Evolutionary conservation across 2,113 vertebrate genomes (phyloP), one percentile per base, ranked within the genome.

Genomic region (Sylvilagus bachmani): DNA sequence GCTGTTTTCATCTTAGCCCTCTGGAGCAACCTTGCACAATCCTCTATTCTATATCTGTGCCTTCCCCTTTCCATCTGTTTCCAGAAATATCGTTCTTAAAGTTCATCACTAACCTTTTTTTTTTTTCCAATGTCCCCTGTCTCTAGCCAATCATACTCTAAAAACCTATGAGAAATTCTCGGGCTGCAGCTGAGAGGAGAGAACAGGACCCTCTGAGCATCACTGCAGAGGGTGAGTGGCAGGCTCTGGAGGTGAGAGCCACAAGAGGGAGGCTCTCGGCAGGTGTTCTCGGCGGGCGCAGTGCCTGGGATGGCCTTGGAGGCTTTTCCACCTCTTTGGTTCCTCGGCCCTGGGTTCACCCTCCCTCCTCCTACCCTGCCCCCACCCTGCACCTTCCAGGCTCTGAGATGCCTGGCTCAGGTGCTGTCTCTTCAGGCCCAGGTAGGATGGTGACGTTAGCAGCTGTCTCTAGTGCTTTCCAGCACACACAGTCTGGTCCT

Each of bases 181-280:
- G 44, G 44, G 44, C 10, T 16, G 16, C 0, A 1, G 49, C 70
- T 10, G 2, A 33, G 38, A 58, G 6, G 13, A 38, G 64, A 38
- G 12, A 3, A 5, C 0, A 8, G 74, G 10, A 22, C 6, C 2
- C 3, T 55, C 69, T 33, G 4, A 38, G 10, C 33, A 2, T 1
- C 38, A 29, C 14, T 0, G 21, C 12, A 9, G 17, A 22, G 25
- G 0, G 61, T 1, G 5, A 53, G 6, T 0, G 11, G 49, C 14
- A 4, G 49, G 33, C 2, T 6, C 33, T 73, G 3, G 33, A 67
- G 70, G 2, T 1, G 5, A 58, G 19, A 6, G 0, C 8, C 53
- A 1, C n/a, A 16, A 5, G 17, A 84, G 49, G 79, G 36, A 6
- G 27, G 12, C 36, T 58, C 3, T 33, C 3, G 38, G 13, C 21